These are phyloP conservation scores for Frankliniella intonsa DNA, from an alignment of 2,888 invertebrate species.

Conservation along the genomic window DNA sequence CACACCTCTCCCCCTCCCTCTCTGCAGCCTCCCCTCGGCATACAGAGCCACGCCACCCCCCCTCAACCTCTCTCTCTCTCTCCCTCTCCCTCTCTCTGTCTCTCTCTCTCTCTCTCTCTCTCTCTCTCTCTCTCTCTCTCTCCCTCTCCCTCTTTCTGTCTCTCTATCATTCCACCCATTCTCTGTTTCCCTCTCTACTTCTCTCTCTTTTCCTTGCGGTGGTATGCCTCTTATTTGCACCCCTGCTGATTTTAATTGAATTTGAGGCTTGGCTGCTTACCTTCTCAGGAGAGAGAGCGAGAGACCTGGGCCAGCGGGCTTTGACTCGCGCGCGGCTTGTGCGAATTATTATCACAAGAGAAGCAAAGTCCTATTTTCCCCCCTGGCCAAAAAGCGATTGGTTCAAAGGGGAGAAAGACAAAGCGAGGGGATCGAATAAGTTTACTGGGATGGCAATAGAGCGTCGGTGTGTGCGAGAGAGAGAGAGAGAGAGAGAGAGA, in stretches of 20 bases:
- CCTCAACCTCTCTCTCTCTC: background rate
- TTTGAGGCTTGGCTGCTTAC: background rate
- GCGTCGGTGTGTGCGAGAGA: background rate
- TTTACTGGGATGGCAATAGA: background rate
- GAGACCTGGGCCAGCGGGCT: no score
- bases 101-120: background rate
- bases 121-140: conserved; percentile 18
- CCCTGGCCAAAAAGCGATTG: no score
- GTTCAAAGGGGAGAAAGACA: no score
- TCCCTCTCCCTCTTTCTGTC: background rate
- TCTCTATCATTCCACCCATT: background rate
- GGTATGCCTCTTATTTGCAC: background rate
- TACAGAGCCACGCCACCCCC: background rate
- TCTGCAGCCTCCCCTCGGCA: background rate
- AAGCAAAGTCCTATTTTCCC: no score
- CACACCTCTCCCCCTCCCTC: background rate
- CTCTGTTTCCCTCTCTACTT: background rate
- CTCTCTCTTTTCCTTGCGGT: background rate
- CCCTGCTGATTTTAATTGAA: background rate
- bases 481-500: background rate
- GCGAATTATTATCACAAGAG: no score
- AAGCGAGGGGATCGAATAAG: no score
- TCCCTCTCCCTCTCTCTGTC: background rate
- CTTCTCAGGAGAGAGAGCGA: background rate
- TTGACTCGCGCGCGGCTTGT: no score